These are phyloP conservation scores for Centropristis striata DNA, from an alignment of 2,113 vertebrate species.

Conservation along the genomic window DNA sequence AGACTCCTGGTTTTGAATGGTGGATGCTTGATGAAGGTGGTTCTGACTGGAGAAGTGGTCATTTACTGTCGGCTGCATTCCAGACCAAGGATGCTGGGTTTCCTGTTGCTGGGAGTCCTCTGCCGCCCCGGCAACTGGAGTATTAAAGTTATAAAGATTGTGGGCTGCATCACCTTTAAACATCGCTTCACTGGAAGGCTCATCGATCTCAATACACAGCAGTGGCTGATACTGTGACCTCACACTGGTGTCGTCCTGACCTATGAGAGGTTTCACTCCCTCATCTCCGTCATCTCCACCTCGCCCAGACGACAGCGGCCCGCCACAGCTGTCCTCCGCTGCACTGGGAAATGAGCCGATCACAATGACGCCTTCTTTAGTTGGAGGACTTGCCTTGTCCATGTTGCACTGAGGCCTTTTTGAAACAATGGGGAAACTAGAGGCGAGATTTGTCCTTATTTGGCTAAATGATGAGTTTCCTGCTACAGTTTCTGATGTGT, in stretches of 20 bases:
- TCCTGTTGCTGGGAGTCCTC: slow-evolving; percentile 15
- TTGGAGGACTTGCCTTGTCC: background rate
- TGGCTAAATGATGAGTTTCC: background rate
- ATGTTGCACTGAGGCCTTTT: background rate
- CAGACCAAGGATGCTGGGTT: slow-evolving; percentile 4
- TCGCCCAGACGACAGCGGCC: background rate
- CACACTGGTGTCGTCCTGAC: background rate
- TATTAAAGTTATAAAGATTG: background rate
- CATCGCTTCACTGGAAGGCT: background rate
- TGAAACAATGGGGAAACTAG: background rate
- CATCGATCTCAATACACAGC: slow-evolving; percentile 12
- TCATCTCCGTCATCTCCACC: background rate
- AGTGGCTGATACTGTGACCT: slow-evolving; percentile 11
- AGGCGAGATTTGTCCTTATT: background rate
- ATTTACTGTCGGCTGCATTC: background rate
- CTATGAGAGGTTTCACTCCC: background rate
- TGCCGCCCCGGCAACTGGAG: background rate
- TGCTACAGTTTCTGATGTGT: background rate
- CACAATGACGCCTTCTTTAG: background rate
- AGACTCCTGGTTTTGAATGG: slow-evolving; percentile 23
- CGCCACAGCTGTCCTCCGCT: background rate
- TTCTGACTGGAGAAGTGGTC: background rate
- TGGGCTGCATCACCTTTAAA: background rate
- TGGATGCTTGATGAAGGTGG: background rate
- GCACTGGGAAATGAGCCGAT: background rate